Conservation (phyloP, 2,888 invertebrate species). For the Ichneumoninae sp. region DNA sequence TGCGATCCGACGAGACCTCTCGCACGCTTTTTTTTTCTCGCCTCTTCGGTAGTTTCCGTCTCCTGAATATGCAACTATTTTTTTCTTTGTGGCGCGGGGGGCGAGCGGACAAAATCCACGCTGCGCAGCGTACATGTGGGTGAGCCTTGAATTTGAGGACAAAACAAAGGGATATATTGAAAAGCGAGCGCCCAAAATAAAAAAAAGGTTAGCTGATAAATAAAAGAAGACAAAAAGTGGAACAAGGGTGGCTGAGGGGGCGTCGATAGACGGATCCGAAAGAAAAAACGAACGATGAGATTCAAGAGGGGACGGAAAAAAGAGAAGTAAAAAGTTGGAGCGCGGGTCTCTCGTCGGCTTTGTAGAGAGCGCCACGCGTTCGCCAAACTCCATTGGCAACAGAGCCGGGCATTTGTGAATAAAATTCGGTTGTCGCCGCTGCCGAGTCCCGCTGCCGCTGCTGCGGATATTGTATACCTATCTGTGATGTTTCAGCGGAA, state of each 20-base stretch:
- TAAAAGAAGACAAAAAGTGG: constrained; percentile 34
- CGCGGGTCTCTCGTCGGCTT: constrained; percentile 35
- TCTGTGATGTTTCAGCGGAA: constrained; percentile 20
- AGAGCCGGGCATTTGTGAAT: constrained; percentile 56
- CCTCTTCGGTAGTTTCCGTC: not conserved
- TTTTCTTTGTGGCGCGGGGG: not conserved
- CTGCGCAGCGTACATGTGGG: not conserved
- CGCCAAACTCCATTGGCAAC: constrained; percentile 38
- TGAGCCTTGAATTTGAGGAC: constrained; percentile 7
- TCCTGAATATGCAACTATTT: constrained; percentile 40
- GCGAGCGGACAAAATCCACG: constrained; percentile 19
- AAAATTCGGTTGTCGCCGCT: constrained; percentile 52
- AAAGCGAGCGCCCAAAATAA: constrained; percentile 5
- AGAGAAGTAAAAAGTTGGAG: constrained; percentile 3
- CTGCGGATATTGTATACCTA: constrained; percentile 32
- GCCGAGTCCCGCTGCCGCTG: constrained; percentile 5
- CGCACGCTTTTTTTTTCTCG: not conserved
- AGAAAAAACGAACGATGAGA: constrained; percentile 62
- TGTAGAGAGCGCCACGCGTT: constrained; percentile 38
- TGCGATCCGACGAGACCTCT: not conserved
- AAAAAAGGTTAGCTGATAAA: constrained; percentile 12
- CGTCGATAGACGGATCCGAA: not conserved
- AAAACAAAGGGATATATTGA: constrained; percentile 36
- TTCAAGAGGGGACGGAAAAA: constrained; percentile 20
- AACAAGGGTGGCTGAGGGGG: not conserved